phyloP scores from a whole-genome alignment of 37 sponge, comb jelly and placozoan genomes.

The Chondrosia reniformis region DNA sequence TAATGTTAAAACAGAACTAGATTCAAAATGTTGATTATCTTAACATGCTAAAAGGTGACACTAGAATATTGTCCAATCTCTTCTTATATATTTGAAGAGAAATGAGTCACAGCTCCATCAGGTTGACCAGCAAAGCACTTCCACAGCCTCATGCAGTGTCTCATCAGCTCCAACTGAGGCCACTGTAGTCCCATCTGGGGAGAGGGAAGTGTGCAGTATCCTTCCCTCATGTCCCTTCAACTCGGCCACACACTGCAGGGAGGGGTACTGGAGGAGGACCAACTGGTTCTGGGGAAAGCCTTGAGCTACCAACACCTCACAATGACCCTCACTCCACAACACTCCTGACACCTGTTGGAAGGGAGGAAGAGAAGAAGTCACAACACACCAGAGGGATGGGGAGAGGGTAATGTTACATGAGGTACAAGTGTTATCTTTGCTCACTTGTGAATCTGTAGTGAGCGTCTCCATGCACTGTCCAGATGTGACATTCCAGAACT shows the following conservation, averaged over 20 bases:
- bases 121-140: constrained; percentile 77
- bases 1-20: too few species aligned
- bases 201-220: constrained; percentile 61
- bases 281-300: constrained; percentile 78
- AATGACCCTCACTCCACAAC: constrained; percentile 69
- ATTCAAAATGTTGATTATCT: too few species aligned
- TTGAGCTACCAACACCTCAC: constrained; percentile 83
- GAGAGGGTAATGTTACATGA: too few species aligned
- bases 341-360: constrained; percentile 65
- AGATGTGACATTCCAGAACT: too few species aligned
- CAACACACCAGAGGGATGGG: too few species aligned
- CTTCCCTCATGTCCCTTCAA: constrained; percentile 68
- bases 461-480: too few species aligned
- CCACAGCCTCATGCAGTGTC: constrained; percentile 90
- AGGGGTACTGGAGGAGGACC: constrained; percentile 46
- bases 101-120: too few species aligned
- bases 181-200: constrained; percentile 77
- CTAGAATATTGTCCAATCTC: too few species aligned
- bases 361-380: neutral
- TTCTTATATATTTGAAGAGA: too few species aligned
- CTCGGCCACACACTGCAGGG: constrained; percentile 39
- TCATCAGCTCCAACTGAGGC: constrained; percentile 90
- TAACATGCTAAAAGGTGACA: too few species aligned
- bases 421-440: too few species aligned
- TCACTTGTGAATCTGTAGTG: too few species aligned